A percentile compares a stretch with the other conserved stretches of the same genome.
These are phyloP conservation scores for Picathartes gymnocephalus DNA, from an alignment of 2,113 vertebrate genomes.

Conservation along the genomic window DNA sequence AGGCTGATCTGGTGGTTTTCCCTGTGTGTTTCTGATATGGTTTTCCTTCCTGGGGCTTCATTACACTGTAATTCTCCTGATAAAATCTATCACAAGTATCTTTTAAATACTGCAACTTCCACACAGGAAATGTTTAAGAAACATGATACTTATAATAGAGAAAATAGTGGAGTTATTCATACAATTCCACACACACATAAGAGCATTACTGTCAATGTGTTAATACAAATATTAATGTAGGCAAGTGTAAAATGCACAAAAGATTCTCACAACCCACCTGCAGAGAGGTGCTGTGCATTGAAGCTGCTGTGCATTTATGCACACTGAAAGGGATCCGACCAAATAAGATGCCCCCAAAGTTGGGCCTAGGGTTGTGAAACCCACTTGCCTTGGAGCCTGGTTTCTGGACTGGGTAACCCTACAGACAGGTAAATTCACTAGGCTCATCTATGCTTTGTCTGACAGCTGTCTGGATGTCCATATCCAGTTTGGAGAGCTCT, in stretches of 20 bases:
- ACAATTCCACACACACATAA: neutral
- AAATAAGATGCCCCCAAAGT: neutral
- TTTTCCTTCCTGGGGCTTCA: neutral
- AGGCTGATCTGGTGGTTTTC: neutral
- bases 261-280: neutral
- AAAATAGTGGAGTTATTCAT: neutral
- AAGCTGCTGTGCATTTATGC: neutral
- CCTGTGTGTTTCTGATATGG: neutral
- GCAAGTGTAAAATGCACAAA: neutral
- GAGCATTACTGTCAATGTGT: neutral
- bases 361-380: neutral
- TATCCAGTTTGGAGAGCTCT: neutral
- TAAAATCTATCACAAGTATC: neutral
- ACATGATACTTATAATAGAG: neutral
- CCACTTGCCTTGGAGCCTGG: neutral
- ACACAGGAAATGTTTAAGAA: neutral
- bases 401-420: neutral
- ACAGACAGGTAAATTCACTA: neutral
- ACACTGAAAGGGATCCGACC: neutral
- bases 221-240: neutral
- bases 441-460: neutral
- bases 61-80: neutral
- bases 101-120: neutral
- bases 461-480: neutral
- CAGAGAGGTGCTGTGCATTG: neutral